Conservation (phyloP, 2,797 vertebrate species). For the Scleropages formosus region DNA sequence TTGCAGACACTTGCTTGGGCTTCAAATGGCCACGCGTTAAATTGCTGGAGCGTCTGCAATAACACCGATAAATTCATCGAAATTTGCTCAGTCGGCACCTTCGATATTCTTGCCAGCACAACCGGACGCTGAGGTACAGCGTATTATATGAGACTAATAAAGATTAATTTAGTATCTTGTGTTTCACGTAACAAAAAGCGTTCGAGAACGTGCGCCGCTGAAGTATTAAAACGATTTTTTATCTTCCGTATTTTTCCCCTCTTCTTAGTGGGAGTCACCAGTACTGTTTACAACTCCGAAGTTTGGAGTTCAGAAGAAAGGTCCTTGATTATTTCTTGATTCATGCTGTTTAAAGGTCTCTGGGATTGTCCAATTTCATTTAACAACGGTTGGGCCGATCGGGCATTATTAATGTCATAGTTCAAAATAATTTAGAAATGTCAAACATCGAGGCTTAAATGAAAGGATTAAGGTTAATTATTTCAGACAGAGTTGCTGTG, state of each 20-base stretch:
- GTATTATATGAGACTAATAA: no score
- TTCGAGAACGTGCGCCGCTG: no score
- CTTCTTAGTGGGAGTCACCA: not conserved
- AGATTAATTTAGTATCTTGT: no score
- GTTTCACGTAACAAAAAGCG: no score
- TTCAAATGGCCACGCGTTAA: no score
- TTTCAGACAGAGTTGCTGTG: constrained; percentile 52
- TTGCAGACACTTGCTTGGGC: no score
- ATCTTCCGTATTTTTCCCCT: not conserved
- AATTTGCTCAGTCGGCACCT: no score
- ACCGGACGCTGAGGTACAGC: no score
- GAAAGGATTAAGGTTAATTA: constrained; percentile 64
- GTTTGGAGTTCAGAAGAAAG: constrained; percentile 38
- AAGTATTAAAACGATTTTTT: not conserved
- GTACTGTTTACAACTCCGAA: not conserved
- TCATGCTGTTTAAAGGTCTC: constrained; percentile 61
- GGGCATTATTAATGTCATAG: constrained; percentile 60
- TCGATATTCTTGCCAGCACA: no score
- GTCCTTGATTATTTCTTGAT: constrained; percentile 42
- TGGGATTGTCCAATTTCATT: constrained; percentile 49
- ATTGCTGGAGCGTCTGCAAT: no score
- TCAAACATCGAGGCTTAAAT: constrained; percentile 53
- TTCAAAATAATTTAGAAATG: constrained; percentile 63
- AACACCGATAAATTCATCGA: no score
- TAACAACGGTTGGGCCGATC: constrained; percentile 48